phyloP scores from a whole-genome alignment of 2,888 invertebrate genomes.

The Tachina grossa region DNA sequence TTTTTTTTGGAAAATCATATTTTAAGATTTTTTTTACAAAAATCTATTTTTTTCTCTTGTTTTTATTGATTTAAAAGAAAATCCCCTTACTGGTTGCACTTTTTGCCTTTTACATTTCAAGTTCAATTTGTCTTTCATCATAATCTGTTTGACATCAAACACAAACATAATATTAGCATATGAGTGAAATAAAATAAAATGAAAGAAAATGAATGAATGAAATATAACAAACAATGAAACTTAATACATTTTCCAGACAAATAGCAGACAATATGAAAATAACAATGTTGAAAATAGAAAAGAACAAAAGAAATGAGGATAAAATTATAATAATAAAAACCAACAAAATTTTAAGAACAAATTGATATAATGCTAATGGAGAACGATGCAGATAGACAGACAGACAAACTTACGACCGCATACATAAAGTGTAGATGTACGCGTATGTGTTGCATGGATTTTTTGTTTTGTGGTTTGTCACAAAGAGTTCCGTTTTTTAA shows the following conservation, averaged over 20 bases:
- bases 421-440: neutral
- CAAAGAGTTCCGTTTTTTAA: slow-evolving; percentile 25
- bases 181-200: slow-evolving; percentile 58
- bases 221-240: slow-evolving; percentile 67
- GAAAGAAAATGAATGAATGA: slow-evolving; percentile 50
- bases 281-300: slow-evolving; percentile 28
- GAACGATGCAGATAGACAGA: slow-evolving; percentile 50
- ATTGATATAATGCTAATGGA: slow-evolving; percentile 66
- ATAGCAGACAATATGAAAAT: slow-evolving; percentile 50
- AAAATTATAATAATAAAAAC: slow-evolving; percentile 34
- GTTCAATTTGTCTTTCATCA: slow-evolving; percentile 57
- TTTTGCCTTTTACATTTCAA: slow-evolving; percentile 33
- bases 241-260: slow-evolving; percentile 70
- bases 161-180: slow-evolving; percentile 66
- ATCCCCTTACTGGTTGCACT: neutral
- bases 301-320: slow-evolving; percentile 6
- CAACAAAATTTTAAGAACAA: slow-evolving; percentile 41
- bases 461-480: slow-evolving; percentile 41
- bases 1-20: too few relatives aligned
- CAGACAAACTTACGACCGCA: neutral
- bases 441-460: slow-evolving; percentile 24
- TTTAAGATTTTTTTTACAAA: neutral
- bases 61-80: neutral
- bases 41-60: neutral
- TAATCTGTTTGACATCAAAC: slow-evolving; percentile 61